These are phyloP conservation scores for Sisor rabdophorus DNA, from an alignment of 2,113 vertebrate genomes.

Conservation along the genomic window DNA sequence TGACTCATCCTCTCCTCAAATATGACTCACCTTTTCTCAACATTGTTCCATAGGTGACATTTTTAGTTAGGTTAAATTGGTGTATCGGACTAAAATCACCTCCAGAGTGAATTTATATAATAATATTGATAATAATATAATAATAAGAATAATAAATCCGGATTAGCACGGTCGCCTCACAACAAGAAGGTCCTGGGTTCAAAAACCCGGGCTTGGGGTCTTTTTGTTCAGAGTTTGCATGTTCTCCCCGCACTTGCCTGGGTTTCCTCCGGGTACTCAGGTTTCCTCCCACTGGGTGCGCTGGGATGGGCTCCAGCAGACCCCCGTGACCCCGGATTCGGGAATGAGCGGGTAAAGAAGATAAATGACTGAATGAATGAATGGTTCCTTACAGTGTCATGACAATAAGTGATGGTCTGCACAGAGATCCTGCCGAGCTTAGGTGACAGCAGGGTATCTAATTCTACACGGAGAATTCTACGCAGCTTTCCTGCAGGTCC, in stretches of 20 bases:
- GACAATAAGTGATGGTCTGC: not conserved
- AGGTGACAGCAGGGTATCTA: not conserved
- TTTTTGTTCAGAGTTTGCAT: too few species aligned
- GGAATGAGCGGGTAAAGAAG: too few species aligned
- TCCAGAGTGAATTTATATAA: too few species aligned
- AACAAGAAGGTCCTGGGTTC: too few species aligned
- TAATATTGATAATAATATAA: not conserved
- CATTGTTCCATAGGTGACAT: not conserved
- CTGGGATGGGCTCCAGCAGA: too few species aligned
- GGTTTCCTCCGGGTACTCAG: too few species aligned
- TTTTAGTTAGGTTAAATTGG: not conserved
- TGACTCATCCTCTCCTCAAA: conserved; percentile 3
- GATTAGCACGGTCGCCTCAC: too few species aligned
- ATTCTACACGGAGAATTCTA: conserved; percentile 24
- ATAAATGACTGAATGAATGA: too few species aligned
- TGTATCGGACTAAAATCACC: not conserved
- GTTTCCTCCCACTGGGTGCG: too few species aligned
- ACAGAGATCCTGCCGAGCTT: not conserved
- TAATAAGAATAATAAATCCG: not conserved
- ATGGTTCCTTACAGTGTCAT: conserved; percentile 6
- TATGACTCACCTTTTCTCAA: not conserved
- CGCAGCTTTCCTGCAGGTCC: conserved; percentile 6
- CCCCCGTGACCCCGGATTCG: too few species aligned
- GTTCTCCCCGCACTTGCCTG: too few species aligned
- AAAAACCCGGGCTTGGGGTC: too few species aligned